Conservation (phyloP, 2,888 invertebrate species). For the Limenitis arthemis region DNA sequence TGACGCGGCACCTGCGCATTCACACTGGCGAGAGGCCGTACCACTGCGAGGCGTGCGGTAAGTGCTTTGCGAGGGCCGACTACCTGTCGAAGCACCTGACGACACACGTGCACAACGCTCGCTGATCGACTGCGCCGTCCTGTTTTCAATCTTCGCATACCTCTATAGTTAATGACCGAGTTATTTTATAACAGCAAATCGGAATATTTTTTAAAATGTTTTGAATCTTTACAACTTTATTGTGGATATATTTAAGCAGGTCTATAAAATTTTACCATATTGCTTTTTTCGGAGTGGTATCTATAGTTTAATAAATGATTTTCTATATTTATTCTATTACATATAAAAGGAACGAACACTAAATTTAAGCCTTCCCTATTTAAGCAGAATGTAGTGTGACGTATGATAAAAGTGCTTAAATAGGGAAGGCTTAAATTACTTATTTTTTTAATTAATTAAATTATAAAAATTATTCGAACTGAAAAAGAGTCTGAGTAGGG, state of each 20-base stretch:
- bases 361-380: no score
- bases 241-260: conserved; percentile 52
- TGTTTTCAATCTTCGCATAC: conserved; percentile 38
- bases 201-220: conserved; percentile 69
- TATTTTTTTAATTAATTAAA: conserved; percentile 7
- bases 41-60: conserved; percentile 93
- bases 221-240: conserved; percentile 59
- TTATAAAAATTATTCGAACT: conserved; percentile 14
- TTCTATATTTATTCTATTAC: conserved; percentile 50
- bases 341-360: conserved; percentile 28
- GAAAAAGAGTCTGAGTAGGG: conserved; percentile 20
- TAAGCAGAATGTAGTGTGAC: no score
- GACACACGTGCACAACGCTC: conserved; percentile 87
- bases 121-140: conserved; percentile 62
- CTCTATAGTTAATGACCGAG: conserved; percentile 44
- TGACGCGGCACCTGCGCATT: conserved; percentile 88
- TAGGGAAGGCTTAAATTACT: conserved; percentile 6
- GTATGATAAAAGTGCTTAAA: no score
- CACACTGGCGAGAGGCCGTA: conserved; percentile 93
- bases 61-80: conserved; percentile 92
- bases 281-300: conserved; percentile 62
- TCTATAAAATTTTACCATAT: conserved; percentile 60
- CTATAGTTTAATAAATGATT: conserved; percentile 57
- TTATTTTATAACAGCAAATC: conserved; percentile 56
- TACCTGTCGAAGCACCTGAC: conserved; percentile 93